A percentile compares a stretch with the other conserved stretches of the same genome.
Conservation (phyloP, 1,140 invertebrate species). For the Hycleus cichorii region DNA sequence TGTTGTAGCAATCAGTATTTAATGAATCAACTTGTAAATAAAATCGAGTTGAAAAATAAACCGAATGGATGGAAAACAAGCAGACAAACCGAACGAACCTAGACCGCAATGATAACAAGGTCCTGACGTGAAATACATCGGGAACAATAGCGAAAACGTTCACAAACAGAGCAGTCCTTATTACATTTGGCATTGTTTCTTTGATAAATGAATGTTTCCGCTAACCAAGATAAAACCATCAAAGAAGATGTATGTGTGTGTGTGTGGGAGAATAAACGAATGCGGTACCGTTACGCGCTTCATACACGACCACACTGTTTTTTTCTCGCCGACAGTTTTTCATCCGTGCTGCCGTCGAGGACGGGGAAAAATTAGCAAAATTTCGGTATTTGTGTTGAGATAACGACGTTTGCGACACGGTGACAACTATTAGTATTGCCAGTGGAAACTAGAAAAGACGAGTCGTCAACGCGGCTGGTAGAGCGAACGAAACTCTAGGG, state of each 20-base stretch:
- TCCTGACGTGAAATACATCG: slow-evolving; percentile 6
- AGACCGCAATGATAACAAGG: slow-evolving; percentile 22
- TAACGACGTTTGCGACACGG: too few relatives aligned
- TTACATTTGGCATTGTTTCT: slow-evolving; percentile 26
- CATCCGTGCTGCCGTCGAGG: too few relatives aligned
- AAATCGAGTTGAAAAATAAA: slow-evolving; percentile 4
- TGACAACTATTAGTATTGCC: too few relatives aligned
- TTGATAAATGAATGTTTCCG: slow-evolving; percentile 28
- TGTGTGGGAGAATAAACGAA: too few relatives aligned
- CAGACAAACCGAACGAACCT: slow-evolving; percentile 11
- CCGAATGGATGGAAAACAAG: slow-evolving; percentile 17
- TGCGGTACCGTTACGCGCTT: too few relatives aligned
- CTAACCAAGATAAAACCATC: slow-evolving; percentile 25
- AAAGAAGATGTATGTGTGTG: slow-evolving; percentile 13
- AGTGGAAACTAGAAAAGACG: slow-evolving; percentile 27
- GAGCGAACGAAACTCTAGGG: slow-evolving; percentile 35
- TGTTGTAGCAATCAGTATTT: too few relatives aligned
- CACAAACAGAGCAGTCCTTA: slow-evolving; percentile 24
- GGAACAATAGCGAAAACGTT: slow-evolving; percentile 17
- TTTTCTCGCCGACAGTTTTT: too few relatives aligned
- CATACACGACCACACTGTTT: too few relatives aligned
- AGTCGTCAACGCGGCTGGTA: slow-evolving; percentile 24
- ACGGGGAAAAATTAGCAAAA: too few relatives aligned
- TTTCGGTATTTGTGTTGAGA: too few relatives aligned
- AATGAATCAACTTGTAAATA: too few relatives aligned